These are phyloP conservation scores for Taurulus bubalis DNA, from an alignment of 2,113 vertebrate genomes.

Conservation along the genomic window DNA sequence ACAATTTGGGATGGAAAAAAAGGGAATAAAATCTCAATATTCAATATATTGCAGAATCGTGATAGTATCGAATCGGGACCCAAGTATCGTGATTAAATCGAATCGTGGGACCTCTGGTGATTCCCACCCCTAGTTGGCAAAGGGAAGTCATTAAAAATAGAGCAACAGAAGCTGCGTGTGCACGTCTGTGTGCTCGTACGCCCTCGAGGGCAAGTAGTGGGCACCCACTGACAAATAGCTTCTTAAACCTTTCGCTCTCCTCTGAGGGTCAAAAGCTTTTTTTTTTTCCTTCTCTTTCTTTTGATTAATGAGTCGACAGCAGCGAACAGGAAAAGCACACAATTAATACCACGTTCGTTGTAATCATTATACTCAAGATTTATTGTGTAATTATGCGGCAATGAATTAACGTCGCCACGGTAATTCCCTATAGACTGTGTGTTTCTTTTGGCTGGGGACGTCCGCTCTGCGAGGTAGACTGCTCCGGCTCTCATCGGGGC, in stretches of 20 bases:
- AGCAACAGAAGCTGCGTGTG: neutral
- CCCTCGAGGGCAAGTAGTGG: constrained; percentile 3
- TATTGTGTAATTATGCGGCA: constrained; percentile 73
- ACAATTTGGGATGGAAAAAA: too few species aligned
- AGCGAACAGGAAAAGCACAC: constrained; percentile 38
- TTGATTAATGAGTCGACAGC: constrained; percentile 70
- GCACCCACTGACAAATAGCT: constrained; percentile 52
- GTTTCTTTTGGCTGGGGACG: constrained; percentile 19
- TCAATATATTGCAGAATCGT: too few species aligned
- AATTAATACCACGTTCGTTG: constrained; percentile 61
- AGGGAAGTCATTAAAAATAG: neutral
- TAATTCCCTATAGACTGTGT: constrained; percentile 46
- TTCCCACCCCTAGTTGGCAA: too few species aligned
- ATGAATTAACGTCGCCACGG: constrained; percentile 44
- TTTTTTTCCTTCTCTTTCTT: neutral
- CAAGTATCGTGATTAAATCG: too few species aligned
- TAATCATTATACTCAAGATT: constrained; percentile 71
- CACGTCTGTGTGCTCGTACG: neutral
- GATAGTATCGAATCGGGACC: too few species aligned
- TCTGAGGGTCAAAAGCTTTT: constrained; percentile 46
- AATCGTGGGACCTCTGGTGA: too few species aligned
- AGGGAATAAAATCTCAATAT: too few species aligned
- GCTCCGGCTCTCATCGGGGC: constrained; percentile 8
- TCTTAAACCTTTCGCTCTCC: constrained; percentile 43
- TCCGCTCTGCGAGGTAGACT: neutral